Evolutionary conservation across 2,888 invertebrate species (phyloP).

Genomic region (Epicampocera succincta): DNA sequence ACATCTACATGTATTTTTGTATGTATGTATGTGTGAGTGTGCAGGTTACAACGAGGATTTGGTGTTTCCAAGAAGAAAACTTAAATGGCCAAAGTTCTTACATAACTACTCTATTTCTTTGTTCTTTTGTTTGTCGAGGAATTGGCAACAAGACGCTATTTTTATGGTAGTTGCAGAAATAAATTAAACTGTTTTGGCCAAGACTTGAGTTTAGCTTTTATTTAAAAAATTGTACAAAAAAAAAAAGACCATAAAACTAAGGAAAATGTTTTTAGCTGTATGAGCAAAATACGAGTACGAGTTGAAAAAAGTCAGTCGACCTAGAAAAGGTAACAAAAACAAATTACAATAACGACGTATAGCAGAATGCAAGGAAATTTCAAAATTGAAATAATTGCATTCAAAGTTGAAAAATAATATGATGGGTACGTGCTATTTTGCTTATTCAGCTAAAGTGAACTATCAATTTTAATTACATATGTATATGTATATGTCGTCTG

Average conservation of each 20-base stretch:
- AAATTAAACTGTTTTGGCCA: constrained; percentile 50
- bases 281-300: background rate
- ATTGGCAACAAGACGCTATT: constrained; percentile 38
- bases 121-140: constrained; percentile 20
- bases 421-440: constrained; percentile 17
- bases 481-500: too few species aligned
- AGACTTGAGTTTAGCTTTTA: constrained; percentile 42
- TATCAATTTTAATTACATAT: too few species aligned
- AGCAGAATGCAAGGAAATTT: constrained; percentile 19
- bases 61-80: constrained; percentile 12
- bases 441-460: background rate
- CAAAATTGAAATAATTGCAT: constrained; percentile 12
- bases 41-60: constrained; percentile 29
- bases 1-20: background rate
- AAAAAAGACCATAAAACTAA: constrained; percentile 12
- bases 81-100: constrained; percentile 31
- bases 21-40: background rate
- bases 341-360: constrained; percentile 6
- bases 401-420: background rate
- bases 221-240: constrained; percentile 7
- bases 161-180: too few species aligned
- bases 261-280: background rate
- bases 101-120: constrained; percentile 10
- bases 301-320: constrained; percentile 35
- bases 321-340: constrained; percentile 34